Conservation (phyloP, 2,113 vertebrate species). For the Chunga burmeisteri region DNA sequence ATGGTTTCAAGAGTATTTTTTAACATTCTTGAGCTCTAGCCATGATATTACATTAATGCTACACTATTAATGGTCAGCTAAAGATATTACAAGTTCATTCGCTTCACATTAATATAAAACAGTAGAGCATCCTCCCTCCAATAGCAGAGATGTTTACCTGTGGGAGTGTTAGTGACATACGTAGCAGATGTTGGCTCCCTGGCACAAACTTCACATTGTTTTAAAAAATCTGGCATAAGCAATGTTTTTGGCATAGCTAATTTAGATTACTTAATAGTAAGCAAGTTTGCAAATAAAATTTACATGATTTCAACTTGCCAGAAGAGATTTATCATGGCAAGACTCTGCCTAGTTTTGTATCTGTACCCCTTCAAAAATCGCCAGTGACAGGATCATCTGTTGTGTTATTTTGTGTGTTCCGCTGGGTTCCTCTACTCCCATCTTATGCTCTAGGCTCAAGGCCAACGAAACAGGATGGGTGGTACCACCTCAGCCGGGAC, state of each 20-base stretch:
- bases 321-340: background rate
- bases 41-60: background rate
- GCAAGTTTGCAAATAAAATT: background rate
- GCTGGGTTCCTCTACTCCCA: background rate
- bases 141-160: background rate
- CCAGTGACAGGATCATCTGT: too few relatives aligned
- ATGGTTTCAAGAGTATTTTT: background rate
- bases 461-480: background rate
- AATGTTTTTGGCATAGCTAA: background rate
- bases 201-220: background rate
- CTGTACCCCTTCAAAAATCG: background rate
- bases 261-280: background rate
- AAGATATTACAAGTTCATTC: background rate
- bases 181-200: background rate
- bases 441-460: too few relatives aligned
- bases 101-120: background rate
- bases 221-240: background rate
- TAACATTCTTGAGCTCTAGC: background rate
- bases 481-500: rapidly evolving
- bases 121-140: background rate
- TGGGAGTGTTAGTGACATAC: background rate
- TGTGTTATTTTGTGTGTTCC: background rate
- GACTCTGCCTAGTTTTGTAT: background rate
- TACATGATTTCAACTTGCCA: rapidly evolving
- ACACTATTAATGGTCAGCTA: background rate